Evolutionary conservation across 2,113 vertebrate species (phyloP).

Genomic region (Phoenicopterus ruber): DNA sequence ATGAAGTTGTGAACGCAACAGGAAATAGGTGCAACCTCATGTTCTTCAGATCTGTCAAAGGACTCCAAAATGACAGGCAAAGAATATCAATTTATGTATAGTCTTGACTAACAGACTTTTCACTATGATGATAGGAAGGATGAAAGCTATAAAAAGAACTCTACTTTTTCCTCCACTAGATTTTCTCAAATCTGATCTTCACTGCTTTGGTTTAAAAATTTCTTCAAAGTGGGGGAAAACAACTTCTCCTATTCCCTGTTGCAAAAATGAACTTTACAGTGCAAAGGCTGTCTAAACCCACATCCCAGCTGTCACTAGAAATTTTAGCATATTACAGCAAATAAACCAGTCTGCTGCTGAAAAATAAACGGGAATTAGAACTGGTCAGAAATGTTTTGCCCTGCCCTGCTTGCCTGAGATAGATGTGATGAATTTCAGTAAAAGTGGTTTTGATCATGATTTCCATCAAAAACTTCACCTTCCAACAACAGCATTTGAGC

Average conservation of each 20-base stretch:
- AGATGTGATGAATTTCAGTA: not conserved
- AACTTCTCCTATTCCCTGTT: constrained; percentile 6
- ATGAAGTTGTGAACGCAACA: not conserved
- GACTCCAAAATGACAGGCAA: not conserved
- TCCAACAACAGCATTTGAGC: not conserved
- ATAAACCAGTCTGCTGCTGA: constrained; percentile 37
- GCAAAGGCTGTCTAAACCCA: constrained; percentile 38
- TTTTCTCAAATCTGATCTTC: not conserved
- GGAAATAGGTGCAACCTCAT: not conserved
- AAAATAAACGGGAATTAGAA: constrained; percentile 36
- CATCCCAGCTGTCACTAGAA: constrained; percentile 45
- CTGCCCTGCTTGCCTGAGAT: not conserved
- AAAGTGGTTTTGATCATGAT: not conserved
- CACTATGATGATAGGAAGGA: not conserved
- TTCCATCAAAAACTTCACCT: not conserved
- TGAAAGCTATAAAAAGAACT: not conserved
- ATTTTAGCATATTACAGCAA: constrained; percentile 38
- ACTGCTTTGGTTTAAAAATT: not conserved
- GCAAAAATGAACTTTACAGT: constrained; percentile 44
- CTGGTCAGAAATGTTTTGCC: not conserved
- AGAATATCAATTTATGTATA: not conserved
- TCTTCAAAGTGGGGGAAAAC: not conserved
- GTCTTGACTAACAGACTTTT: not conserved
- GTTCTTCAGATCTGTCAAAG: not conserved
- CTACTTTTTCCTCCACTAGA: not conserved